Evolutionary conservation across 2,888 invertebrate genomes (phyloP).

Genomic region (Aphodius granarius): DNA sequence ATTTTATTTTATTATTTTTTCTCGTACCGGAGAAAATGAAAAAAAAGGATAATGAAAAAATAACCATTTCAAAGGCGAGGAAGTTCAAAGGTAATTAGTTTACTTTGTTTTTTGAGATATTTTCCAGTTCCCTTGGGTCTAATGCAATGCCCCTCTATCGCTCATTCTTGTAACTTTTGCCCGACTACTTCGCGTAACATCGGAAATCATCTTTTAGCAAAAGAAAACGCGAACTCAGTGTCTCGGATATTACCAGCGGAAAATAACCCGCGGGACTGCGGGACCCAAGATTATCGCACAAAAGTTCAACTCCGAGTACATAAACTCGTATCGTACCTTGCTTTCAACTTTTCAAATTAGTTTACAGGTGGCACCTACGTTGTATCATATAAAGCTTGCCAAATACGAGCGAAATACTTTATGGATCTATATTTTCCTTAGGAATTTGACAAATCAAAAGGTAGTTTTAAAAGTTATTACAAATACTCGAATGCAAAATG

Average conservation of each 20-base stretch:
- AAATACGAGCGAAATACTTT: too few species aligned
- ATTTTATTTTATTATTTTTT: background rate
- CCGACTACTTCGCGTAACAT: background rate
- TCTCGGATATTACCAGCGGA: background rate
- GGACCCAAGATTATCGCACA: background rate
- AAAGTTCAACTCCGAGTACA: background rate
- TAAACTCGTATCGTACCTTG: background rate
- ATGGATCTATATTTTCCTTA: too few species aligned
- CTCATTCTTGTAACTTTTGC: background rate
- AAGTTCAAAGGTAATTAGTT: background rate
- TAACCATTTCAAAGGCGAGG: background rate
- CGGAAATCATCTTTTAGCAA: background rate
- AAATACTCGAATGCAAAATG: too few species aligned
- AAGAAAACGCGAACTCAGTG: background rate
- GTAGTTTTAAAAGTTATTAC: too few species aligned
- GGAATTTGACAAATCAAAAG: too few species aligned
- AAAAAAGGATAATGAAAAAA: background rate
- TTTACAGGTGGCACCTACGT: background rate
- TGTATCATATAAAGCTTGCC: background rate
- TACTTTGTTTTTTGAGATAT: background rate
- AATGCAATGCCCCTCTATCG: background rate
- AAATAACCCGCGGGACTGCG: background rate
- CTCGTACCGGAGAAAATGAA: background rate
- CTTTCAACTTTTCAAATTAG: background rate
- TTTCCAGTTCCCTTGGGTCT: background rate